Percentiles rank a stretch among this genome's conserved stretches.
Conservation (phyloP, 2,888 invertebrate species). For the Mayetiola destructor region DNA sequence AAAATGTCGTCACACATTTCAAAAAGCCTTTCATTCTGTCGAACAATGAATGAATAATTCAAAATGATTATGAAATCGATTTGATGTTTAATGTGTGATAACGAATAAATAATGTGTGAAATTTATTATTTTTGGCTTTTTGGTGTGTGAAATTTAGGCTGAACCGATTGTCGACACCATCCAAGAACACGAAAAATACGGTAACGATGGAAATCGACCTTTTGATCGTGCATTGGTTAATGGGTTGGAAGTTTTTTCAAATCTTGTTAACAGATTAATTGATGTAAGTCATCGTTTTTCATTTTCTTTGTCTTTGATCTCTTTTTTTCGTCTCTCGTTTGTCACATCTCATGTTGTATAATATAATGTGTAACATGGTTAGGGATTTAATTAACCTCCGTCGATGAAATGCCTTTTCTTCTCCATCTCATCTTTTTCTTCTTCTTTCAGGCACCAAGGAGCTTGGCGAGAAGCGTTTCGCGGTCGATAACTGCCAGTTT, state of each 20-base stretch:
- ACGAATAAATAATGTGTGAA: background rate
- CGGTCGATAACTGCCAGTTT: constrained; percentile 40
- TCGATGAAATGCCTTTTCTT: no score
- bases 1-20: no score
- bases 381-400: no score
- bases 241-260: constrained; percentile 52
- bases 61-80: background rate
- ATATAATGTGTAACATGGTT: no score
- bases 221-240: constrained; percentile 50
- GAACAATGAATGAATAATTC: background rate
- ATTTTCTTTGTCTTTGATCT: no score
- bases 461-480: constrained; percentile 38
- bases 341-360: no score
- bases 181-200: constrained; percentile 62
- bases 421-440: no score
- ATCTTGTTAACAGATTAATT: constrained; percentile 45
- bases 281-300: no score
- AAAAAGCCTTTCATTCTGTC: no score
- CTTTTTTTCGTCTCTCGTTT: no score
- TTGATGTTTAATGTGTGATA: constrained; percentile 16
- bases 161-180: constrained; percentile 62
- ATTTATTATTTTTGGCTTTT: background rate
- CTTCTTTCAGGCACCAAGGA: constrained; percentile 39
- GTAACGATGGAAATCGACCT: constrained; percentile 52
- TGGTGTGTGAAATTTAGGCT: constrained; percentile 35